A percentile compares a stretch with the other conserved stretches of the same genome.
phyloP scores from a whole-genome alignment of 1,140 invertebrate genomes.

The Dendroctonus ponderosae region DNA sequence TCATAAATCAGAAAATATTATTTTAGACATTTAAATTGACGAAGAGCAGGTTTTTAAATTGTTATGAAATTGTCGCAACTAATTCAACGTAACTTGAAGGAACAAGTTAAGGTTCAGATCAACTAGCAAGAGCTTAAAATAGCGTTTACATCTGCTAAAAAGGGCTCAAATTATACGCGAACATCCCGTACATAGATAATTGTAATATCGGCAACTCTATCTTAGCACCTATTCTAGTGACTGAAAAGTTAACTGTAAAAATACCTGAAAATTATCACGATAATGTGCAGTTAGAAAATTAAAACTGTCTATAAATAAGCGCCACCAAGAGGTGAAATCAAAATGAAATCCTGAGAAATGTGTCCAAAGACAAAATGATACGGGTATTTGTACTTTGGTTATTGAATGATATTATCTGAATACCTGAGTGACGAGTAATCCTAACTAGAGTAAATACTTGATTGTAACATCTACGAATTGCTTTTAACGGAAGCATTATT shows the following conservation, averaged over 20 bases:
- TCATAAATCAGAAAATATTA: too few relatives aligned
- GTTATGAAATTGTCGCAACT: too few relatives aligned
- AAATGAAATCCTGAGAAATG: neutral
- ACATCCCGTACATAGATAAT: too few relatives aligned
- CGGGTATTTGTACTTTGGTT: slow-evolving; percentile 43
- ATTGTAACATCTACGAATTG: slow-evolving; percentile 46
- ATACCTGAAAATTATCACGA: slow-evolving; percentile 7
- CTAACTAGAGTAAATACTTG: slow-evolving; percentile 33
- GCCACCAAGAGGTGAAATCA: neutral
- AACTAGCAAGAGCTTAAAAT: too few relatives aligned
- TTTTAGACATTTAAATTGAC: too few relatives aligned
- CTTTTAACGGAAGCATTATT: slow-evolving; percentile 46
- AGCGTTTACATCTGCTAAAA: too few relatives aligned
- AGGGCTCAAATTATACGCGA: too few relatives aligned
- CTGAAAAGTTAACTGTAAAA: neutral
- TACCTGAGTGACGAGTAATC: slow-evolving; percentile 40
- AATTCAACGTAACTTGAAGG: too few relatives aligned
- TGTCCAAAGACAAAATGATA: slow-evolving; percentile 32
- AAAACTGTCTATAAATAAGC: neutral
- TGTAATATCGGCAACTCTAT: too few relatives aligned
- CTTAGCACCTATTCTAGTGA: too few relatives aligned
- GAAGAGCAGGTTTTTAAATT: too few relatives aligned
- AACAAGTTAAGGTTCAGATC: too few relatives aligned
- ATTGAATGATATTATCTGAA: slow-evolving; percentile 34
- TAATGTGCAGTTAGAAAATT: neutral